Evolutionary conservation across 2,113 vertebrate genomes (phyloP).

Genomic region (Crotalus tigris): DNA sequence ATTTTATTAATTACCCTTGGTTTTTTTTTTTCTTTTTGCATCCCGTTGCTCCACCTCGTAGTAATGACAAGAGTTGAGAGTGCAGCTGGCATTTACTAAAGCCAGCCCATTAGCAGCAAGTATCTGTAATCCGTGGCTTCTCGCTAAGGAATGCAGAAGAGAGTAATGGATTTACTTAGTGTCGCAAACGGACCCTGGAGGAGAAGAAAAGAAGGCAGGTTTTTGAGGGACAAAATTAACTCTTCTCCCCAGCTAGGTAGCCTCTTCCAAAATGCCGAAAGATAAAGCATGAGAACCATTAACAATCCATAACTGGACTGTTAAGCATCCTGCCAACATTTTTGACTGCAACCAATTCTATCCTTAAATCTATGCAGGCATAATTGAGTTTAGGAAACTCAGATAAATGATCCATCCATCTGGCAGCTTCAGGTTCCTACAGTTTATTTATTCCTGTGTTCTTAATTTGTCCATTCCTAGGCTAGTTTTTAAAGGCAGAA

Average conservation of each 20-base stretch:
- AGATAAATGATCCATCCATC: neutral
- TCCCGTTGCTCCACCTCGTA: conserved; percentile 30
- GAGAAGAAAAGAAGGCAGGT: conserved; percentile 36
- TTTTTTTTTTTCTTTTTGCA: conserved; percentile 27
- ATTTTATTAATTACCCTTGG: conserved; percentile 68
- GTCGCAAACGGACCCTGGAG: neutral
- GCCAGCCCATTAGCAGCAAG: conserved; percentile 31
- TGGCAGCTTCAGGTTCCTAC: neutral
- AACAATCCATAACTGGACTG: no score
- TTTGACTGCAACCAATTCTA: neutral
- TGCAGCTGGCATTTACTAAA: conserved; percentile 62
- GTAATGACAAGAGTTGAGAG: conserved; percentile 68
- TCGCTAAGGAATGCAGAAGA: neutral
- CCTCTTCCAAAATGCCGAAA: rapidly evolving
- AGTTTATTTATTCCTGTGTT: neutral
- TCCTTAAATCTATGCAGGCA: neutral
- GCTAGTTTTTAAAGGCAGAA: neutral
- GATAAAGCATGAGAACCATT: neutral
- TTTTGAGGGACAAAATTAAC: neutral
- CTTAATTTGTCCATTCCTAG: neutral
- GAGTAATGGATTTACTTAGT: conserved; percentile 45
- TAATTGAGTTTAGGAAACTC: neutral
- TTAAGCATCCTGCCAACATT: neutral
- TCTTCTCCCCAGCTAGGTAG: neutral
- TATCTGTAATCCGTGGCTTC: conserved; percentile 44